Evolutionary conservation across 35 echinoderm and acorn worm genomes (phyloP).

Genomic region (Ophioderma brevispina): DNA sequence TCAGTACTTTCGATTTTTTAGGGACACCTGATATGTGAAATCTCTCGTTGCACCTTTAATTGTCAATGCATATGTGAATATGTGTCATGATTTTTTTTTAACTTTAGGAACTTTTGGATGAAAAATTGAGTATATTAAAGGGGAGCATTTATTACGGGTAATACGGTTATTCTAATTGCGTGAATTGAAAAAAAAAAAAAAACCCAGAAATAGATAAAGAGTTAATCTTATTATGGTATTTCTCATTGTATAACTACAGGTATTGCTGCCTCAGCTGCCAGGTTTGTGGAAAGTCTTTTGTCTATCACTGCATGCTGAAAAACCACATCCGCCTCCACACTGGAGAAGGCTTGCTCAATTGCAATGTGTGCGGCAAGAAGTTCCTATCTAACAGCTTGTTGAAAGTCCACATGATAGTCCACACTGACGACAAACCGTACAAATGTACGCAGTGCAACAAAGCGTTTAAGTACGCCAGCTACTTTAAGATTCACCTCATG

Average conservation of each 20-base stretch:
- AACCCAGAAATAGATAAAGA: too few species aligned
- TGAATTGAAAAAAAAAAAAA: too few species aligned
- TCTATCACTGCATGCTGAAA: slow-evolving; percentile 2
- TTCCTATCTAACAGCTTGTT: neutral
- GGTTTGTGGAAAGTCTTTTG: neutral
- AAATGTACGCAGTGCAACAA: neutral
- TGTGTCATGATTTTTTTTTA: too few species aligned
- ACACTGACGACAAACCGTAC: neutral
- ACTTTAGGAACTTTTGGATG: too few species aligned
- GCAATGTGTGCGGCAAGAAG: neutral
- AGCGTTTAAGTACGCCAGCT: neutral
- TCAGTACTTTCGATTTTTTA: too few species aligned
- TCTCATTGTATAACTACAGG: neutral
- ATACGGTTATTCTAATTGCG: too few species aligned
- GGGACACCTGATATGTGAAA: too few species aligned
- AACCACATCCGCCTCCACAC: neutral
- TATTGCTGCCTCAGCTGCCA: neutral
- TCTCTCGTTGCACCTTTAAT: too few species aligned
- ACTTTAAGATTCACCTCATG: neutral
- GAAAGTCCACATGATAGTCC: neutral
- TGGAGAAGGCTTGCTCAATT: neutral
- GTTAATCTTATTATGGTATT: too few species aligned
- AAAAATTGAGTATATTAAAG: too few species aligned
- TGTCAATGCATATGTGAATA: too few species aligned
- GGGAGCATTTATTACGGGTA: too few species aligned